Percentiles rank a stretch among this genome's conserved stretches.
Evolutionary conservation across 2,888 invertebrate genomes (phyloP).

Genomic region (Macrophya annulata): DNA sequence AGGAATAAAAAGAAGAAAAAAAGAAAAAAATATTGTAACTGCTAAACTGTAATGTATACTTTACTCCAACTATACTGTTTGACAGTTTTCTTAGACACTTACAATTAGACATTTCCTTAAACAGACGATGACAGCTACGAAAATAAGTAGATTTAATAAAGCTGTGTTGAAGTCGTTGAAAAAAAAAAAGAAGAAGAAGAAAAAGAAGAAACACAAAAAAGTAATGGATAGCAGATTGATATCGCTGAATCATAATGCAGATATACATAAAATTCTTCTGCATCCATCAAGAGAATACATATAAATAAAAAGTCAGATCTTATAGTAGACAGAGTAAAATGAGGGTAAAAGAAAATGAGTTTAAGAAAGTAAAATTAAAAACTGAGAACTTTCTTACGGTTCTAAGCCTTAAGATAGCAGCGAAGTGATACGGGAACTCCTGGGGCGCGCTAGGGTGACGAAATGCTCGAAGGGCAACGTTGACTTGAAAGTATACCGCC

Average conservation of each 20-base stretch:
- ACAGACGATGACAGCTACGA: not conserved
- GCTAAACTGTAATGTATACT: conserved; percentile 36
- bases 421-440: conserved; percentile 57
- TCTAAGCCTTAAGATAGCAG: conserved; percentile 53
- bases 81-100: conserved; percentile 21
- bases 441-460: conserved; percentile 59
- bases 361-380: not conserved
- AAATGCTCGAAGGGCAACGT: conserved; percentile 57
- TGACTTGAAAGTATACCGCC: conserved; percentile 61
- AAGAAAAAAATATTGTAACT: not conserved
- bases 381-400: conserved; percentile 29
- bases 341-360: too few relatives aligned
- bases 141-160: conserved; percentile 3
- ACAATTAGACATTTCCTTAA: conserved; percentile 5
- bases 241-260: too few relatives aligned
- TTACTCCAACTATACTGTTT: not conserved
- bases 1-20: not conserved
- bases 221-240: too few relatives aligned
- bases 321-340: not conserved
- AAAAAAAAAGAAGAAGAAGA: conserved; percentile 9
- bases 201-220: not conserved
- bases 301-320: not conserved
- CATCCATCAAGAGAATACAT: not conserved
- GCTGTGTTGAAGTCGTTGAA: not conserved
- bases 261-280: not conserved